Base-by-base conservation (phyloP, 92 coral and sea anemone genomes). In the Porites cylindrica region DNA sequence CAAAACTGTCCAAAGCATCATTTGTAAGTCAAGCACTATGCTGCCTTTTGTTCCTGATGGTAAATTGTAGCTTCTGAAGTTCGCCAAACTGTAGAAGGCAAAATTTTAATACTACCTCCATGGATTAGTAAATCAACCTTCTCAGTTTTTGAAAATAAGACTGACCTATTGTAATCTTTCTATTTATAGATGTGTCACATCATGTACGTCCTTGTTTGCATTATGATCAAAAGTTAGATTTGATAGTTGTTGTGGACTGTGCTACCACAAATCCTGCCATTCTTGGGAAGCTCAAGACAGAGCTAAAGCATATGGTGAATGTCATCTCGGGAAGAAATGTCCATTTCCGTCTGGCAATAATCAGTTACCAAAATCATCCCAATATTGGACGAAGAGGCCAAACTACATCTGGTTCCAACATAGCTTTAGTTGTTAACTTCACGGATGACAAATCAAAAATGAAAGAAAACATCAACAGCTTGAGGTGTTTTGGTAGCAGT, bases 311-410 rank as follows among this genome's bases (percentile, higher is more conserved):
- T 8, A 29, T 54, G 56, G 53, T 82, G 38, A 16, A 10, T 70
- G 32, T 1, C 20, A 38, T 82, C 7, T 82, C 58, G 0, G 9
- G 1, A 9, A 68, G 1, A 51, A 51, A n/a, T 18, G 65, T 20
- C 43, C 67, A 82, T 4, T 63, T 82, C 24, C 67, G 86, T 32
- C 58, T 82, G 70, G 86, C 86, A 70, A 58, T 82, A 32, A n/a
- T 82, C 53, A 32, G 86, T 58, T 82, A 71, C 53, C 59, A 58
- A 59, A 82, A 82, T 69, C 86, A 82, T 52, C 54, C 8, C 2
- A 4, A 58, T 1, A 20, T 3, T 6, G 11, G 12, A 16, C 56
- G 56, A 38, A 38, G 7, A 29, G 47, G 19, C 1, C 20, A 50
- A 38, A 11, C 59, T n/a, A 3, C 47, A 2, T 16, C 10, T 29